phyloP scores from a whole-genome alignment of 2,888 invertebrate species.

The Cyclophora punctaria region DNA sequence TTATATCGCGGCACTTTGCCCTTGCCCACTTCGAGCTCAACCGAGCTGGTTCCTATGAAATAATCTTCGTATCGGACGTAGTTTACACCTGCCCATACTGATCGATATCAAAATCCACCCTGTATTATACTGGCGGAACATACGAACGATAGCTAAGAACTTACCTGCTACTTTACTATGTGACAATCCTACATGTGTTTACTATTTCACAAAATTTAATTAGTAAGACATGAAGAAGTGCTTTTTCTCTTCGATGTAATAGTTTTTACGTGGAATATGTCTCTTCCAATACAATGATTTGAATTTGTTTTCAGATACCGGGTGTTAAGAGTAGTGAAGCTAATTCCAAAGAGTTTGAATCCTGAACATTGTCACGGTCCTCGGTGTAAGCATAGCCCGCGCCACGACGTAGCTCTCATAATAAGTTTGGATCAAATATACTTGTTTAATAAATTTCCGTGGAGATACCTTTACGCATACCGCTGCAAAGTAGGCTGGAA shows the following conservation, averaged over 20 bases:
- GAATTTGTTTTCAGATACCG: conserved; percentile 22
- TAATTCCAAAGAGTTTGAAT: conserved; percentile 36
- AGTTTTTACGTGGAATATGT: too few relatives aligned
- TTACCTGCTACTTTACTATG: too few relatives aligned
- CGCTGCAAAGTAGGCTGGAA: conserved; percentile 11
- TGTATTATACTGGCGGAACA: too few relatives aligned
- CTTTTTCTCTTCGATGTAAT: too few relatives aligned
- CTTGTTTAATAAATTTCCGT: conserved; percentile 11
- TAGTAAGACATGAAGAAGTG: background rate
- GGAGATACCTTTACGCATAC: conserved; percentile 23
- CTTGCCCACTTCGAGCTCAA: too few relatives aligned
- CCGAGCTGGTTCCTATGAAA: too few relatives aligned
- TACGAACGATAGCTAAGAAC: too few relatives aligned
- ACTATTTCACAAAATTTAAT: background rate
- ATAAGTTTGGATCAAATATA: conserved; percentile 36
- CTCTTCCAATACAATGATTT: background rate
- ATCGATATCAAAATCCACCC: too few relatives aligned
- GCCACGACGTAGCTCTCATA: conserved; percentile 39
- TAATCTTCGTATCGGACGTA: too few relatives aligned
- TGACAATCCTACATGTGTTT: too few relatives aligned
- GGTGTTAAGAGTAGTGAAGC: conserved; percentile 33
- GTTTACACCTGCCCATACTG: too few relatives aligned
- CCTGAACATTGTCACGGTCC: conserved; percentile 49
- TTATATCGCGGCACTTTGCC: too few relatives aligned
- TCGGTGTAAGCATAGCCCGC: conserved; percentile 33